Conservation (phyloP, 1,140 invertebrate genomes). For the Bombus ignitus region DNA sequence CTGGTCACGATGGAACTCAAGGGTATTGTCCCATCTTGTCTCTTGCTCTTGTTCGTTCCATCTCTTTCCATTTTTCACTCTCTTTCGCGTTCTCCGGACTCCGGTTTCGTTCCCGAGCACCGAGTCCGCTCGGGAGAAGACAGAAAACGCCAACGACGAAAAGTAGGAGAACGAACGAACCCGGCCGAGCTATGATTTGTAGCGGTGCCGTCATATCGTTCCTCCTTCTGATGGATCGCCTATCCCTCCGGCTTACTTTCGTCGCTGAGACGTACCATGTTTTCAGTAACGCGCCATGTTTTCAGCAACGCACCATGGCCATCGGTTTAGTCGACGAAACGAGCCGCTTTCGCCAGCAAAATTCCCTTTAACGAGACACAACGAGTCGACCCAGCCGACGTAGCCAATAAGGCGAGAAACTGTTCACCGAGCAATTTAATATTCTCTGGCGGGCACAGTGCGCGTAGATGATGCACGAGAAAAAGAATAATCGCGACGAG, state of each 20-base stretch:
- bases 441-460: no score
- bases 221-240: conserved; percentile 64
- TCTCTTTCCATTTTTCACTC: not conserved
- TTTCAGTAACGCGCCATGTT: not conserved
- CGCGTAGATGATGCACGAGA: no score
- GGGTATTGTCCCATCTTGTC: conserved; percentile 68
- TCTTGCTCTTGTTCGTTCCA: not conserved
- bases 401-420: conserved; percentile 13
- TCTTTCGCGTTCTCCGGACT: not conserved
- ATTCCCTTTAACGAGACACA: not conserved
- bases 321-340: no score
- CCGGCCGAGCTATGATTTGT: conserved; percentile 66
- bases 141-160: conserved; percentile 26
- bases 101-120: not conserved
- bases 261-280: conserved; percentile 20
- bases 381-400: no score
- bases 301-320: no score
- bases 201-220: conserved; percentile 58
- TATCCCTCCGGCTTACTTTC: conserved; percentile 56
- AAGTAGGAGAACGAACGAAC: not conserved
- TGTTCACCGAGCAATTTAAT: no score
- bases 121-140: not conserved
- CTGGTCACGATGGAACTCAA: conserved; percentile 68
- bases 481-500: conserved; percentile 10
- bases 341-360: not conserved